Evolutionary conservation across 2,888 invertebrate species (phyloP).

Genomic region (Copidosoma aretas): DNA sequence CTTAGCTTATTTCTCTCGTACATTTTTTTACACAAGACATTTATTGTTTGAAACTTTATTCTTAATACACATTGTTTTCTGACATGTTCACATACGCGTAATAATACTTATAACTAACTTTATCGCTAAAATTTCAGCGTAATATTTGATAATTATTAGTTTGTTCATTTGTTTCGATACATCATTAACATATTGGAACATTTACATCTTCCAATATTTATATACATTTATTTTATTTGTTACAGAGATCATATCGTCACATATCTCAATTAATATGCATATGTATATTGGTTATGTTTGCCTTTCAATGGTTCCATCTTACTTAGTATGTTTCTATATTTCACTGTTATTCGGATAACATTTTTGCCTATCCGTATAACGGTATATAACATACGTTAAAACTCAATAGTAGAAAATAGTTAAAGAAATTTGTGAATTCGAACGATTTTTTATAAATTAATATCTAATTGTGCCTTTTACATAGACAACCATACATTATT

Average conservation of each 20-base stretch:
- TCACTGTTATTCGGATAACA: constrained; percentile 58
- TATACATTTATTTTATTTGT: constrained; percentile 32
- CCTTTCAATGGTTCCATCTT: constrained; percentile 45
- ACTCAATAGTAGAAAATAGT: constrained; percentile 14
- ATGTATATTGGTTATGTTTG: constrained; percentile 25
- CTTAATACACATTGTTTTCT: constrained; percentile 11
- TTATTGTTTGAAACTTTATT: constrained; percentile 17
- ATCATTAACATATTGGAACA: constrained; percentile 37
- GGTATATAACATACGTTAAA: constrained; percentile 44
- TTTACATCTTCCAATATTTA: constrained; percentile 30
- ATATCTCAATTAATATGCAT: constrained; percentile 19
- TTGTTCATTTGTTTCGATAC: constrained; percentile 20
- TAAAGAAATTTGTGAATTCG: too few species aligned
- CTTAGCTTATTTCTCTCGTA: constrained; percentile 5
- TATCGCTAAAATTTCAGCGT: constrained; percentile 34
- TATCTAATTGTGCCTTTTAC: too few species aligned
- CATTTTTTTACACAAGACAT: constrained; percentile 21
- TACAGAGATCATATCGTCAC: constrained; percentile 4
- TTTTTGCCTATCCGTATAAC: constrained; percentile 54
- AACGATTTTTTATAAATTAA: too few species aligned
- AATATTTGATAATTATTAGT: constrained; percentile 27
- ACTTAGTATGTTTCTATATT: constrained; percentile 61
- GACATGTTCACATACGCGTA: constrained; percentile 12
- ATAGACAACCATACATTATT: not conserved
- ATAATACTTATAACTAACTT: constrained; percentile 24